Evolutionary conservation across 2,797 vertebrate species (phyloP).

Genomic region (Sebastiscus tertius): DNA sequence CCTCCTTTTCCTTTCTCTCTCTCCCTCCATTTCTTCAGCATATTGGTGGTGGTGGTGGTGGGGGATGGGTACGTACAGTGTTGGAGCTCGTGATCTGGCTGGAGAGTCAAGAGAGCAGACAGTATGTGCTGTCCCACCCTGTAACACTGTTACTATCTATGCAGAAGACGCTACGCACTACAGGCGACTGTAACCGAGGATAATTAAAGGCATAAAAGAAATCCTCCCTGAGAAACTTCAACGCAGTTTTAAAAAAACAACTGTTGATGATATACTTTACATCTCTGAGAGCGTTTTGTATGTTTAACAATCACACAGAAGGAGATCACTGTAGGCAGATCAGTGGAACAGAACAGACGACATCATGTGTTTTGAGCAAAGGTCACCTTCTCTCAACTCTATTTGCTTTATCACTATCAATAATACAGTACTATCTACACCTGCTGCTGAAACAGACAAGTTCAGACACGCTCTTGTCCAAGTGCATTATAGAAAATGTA

Average conservation of each 20-base stretch:
- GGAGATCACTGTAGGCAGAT: neutral
- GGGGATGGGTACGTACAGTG: constrained; percentile 70
- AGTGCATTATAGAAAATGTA: neutral
- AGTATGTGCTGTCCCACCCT: constrained; percentile 56
- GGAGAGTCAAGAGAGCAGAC: constrained; percentile 42
- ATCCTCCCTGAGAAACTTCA: neutral
- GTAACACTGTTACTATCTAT: constrained; percentile 25
- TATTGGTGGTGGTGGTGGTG: constrained; percentile 31
- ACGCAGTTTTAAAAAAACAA: neutral
- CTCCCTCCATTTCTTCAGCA: constrained; percentile 45
- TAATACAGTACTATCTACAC: neutral
- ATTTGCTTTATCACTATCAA: neutral
- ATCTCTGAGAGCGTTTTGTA: neutral
- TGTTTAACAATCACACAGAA: neutral
- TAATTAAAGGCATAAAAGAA: neutral
- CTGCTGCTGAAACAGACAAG: neutral
- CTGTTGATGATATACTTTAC: neutral
- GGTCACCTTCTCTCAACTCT: neutral
- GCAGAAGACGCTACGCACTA: constrained; percentile 3
- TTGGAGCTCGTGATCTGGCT: constrained; percentile 66
- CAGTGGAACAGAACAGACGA: neutral
- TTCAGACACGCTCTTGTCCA: neutral
- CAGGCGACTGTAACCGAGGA: neutral
- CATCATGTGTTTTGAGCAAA: neutral
- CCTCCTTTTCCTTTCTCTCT: constrained; percentile 26